phyloP scores from a whole-genome alignment of 2,113 vertebrate genomes.

The Alosa alosa region DNA sequence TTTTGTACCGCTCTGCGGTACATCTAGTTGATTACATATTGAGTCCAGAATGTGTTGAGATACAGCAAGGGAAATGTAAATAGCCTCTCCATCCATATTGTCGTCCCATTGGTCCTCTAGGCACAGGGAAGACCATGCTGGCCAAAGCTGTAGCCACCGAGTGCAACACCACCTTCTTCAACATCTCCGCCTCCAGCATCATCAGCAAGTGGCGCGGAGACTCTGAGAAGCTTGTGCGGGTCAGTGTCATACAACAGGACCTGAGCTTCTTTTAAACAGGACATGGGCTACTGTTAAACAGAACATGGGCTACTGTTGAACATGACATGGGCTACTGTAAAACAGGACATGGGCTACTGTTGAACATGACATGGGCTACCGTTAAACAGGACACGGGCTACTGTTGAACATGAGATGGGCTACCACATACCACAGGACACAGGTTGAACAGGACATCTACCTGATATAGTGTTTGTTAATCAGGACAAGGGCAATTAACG shows the following conservation, averaged over 20 bases:
- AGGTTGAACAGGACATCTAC: no score
- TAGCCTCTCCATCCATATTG: not conserved
- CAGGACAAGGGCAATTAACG: no score
- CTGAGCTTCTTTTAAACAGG: no score
- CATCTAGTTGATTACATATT: no score
- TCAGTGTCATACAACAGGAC: conserved; percentile 47
- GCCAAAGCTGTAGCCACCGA: conserved; percentile 97
- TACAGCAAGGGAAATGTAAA: not conserved
- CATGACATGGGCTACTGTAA: not conserved
- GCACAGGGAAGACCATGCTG: conserved; percentile 93
- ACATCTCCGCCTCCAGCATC: conserved; percentile 95
- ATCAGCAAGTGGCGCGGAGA: conserved; percentile 98
- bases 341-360: not conserved
- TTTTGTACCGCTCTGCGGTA: no score
- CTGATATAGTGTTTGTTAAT: no score
- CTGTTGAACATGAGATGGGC: no score
- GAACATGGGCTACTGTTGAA: not conserved
- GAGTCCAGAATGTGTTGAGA: no score
- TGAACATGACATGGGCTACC: no score
- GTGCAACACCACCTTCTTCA: conserved; percentile 95
- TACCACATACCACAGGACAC: no score
- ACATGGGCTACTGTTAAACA: not conserved
- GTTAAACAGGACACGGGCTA: no score
- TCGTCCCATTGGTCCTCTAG: conserved; percentile 56
- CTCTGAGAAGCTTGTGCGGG: conserved; percentile 95